These are phyloP conservation scores for Pteria penguin DNA, from an alignment of 2,888 invertebrate species.

Conservation along the genomic window DNA sequence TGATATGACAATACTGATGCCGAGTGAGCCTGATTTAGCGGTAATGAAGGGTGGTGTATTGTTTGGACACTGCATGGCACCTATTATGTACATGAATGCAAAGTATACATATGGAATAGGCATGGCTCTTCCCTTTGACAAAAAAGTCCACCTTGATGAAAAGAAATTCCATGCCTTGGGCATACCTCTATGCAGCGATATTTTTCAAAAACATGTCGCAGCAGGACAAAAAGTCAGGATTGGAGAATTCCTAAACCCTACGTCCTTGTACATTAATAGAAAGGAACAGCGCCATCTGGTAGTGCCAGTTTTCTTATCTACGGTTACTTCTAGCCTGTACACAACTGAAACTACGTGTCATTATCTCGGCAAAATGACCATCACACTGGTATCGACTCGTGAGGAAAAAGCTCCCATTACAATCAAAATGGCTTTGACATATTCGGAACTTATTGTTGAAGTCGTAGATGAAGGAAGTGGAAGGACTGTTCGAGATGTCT, in stretches of 20 bases:
- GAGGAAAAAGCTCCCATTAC: conserved; percentile 28
- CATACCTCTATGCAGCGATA: conserved; percentile 21
- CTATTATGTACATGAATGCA: conserved; percentile 39
- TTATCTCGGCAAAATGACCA: conserved; percentile 39
- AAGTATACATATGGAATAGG: conserved; percentile 54
- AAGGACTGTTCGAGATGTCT: conserved; percentile 36
- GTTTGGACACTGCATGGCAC: conserved; percentile 49
- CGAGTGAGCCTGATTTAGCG: conserved; percentile 49
- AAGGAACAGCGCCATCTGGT: conserved; percentile 31
- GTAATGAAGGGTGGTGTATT: conserved; percentile 55
- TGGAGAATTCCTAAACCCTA: conserved; percentile 31
- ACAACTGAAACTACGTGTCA: conserved; percentile 36
- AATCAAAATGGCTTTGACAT: conserved; percentile 41
- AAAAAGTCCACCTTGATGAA: conserved; percentile 45
- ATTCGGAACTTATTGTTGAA: conserved; percentile 39
- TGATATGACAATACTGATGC: conserved; percentile 53
- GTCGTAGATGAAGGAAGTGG: conserved; percentile 42
- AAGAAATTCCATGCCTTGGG: conserved; percentile 44
- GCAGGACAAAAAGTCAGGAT: conserved; percentile 30
- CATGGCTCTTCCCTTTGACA: conserved; percentile 56
- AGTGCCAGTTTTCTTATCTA: conserved; percentile 38
- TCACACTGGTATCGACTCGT: conserved; percentile 34
- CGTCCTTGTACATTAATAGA: conserved; percentile 28
- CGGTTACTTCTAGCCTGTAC: conserved; percentile 21
- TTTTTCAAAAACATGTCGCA: conserved; percentile 33